These are phyloP conservation scores for Anoplius nigerrimus DNA, from an alignment of 2,888 invertebrate genomes.

Conservation along the genomic window DNA sequence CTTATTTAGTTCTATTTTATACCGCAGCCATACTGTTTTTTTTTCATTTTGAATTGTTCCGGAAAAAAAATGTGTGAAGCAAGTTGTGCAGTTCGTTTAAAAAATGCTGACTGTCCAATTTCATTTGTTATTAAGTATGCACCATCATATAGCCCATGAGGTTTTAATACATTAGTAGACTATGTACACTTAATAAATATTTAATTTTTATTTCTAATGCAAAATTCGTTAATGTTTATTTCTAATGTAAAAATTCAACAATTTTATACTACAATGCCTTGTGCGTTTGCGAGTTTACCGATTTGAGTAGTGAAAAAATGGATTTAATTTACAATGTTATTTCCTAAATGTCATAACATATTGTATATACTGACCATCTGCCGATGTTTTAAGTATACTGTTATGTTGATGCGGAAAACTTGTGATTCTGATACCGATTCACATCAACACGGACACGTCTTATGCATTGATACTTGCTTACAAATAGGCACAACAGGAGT, in stretches of 20 bases:
- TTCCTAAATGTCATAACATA: conserved; percentile 32
- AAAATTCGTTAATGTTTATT: conserved; percentile 57
- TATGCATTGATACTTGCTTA: conserved; percentile 59
- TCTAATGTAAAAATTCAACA: conserved; percentile 53
- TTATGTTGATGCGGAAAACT: conserved; percentile 23
- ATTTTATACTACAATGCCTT: conserved; percentile 39
- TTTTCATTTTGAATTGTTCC: no score
- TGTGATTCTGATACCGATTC: conserved; percentile 50
- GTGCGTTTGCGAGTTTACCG: conserved; percentile 19
- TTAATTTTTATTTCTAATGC: conserved; percentile 58
- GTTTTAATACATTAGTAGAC: conserved; percentile 24
- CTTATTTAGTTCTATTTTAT: background rate
- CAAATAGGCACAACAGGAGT: conserved; percentile 69
- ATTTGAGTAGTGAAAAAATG: conserved; percentile 20
- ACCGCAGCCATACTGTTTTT: background rate
- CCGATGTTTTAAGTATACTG: conserved; percentile 27
- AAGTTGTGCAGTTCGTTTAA: no score
- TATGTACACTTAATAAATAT: conserved; percentile 57
- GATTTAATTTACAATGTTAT: conserved; percentile 18
- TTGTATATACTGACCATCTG: conserved; percentile 24
- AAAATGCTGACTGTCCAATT: no score
- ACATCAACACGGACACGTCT: conserved; percentile 54
- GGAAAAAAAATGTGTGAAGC: no score
- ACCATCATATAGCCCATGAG: background rate
- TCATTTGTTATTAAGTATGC: no score